Evolutionary conservation across 2,888 invertebrate genomes (phyloP), one percentile per base, ranked within the genome.

Genomic region (Phalera bucephala): DNA sequence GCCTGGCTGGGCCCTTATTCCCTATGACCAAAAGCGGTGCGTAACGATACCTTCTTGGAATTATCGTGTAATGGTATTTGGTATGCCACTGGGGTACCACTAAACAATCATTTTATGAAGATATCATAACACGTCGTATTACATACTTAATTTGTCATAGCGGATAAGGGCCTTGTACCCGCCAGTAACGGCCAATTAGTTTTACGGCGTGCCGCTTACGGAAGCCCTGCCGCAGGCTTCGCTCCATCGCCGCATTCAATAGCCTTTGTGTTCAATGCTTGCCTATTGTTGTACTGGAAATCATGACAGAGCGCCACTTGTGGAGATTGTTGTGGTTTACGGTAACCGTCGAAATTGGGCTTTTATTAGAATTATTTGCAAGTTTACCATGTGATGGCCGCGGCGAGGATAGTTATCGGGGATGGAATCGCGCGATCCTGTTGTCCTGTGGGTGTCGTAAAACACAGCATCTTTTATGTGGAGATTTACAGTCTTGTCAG

Each of bases 201-300:
- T 72, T 69, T 64, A 71, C 63, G 63, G 48, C 37, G 50, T 54
- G 42, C 48, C 51, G 51, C 63, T 67, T 67, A 52, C 50, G 46
- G 42, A 41, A 52, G 20, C 54, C 50, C 60, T 50, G 40, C 40
- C 45, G 29, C 36, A 27, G 48, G 53, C 41, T 52, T 56, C 55
- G 69, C 62, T 49, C 56, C 55, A 41, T 59, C 53, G 52, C 55
- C 56, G 58, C 65, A 67, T 64, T 73, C 64, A 75, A 76, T 72
- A 67, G 72, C 70, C 62, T 70, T 77, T 77, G 70, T 74, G 56
- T 42, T 61, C 62, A 59, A 66, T 64, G 65, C 72, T 72, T 69
- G 66, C 74, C 79, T 78, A 70, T 80, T 79, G 79, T 79, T 73
- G 59, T 61, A 66, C 72, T 4, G 2, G 64, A 60, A 59, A 55